phyloP scores from a whole-genome alignment of 2,888 invertebrate genomes.

The Lasioglossum marginatum region DNA sequence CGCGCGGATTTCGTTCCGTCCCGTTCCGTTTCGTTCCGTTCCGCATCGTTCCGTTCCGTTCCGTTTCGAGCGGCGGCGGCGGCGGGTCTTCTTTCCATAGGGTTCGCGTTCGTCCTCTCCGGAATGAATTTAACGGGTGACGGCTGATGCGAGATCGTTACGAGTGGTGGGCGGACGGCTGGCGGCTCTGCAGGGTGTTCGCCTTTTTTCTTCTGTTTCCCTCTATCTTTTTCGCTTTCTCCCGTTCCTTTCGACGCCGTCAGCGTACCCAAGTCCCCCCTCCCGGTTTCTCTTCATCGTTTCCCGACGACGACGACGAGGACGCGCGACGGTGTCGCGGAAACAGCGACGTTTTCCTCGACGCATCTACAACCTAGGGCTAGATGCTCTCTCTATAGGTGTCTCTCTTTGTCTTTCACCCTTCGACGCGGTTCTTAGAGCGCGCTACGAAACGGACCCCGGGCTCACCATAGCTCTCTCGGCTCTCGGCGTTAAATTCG shows the following conservation, averaged over 20 bases:
- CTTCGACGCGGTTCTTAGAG: constrained; percentile 18
- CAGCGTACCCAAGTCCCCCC: constrained; percentile 30
- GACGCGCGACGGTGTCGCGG: constrained; percentile 22
- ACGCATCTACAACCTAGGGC: constrained; percentile 23
- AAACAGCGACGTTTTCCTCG: constrained; percentile 50
- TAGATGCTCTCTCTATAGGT: neutral
- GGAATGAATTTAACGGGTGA: constrained; percentile 79
- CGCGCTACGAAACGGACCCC: constrained; percentile 14
- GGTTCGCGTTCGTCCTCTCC: constrained; percentile 76
- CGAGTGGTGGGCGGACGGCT: constrained; percentile 72
- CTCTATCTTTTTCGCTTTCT: constrained; percentile 37
- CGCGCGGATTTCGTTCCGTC: constrained; percentile 62
- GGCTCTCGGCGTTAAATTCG: constrained; percentile 73
- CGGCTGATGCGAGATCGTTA: constrained; percentile 79
- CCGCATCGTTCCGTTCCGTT: constrained; percentile 1
- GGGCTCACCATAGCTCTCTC: constrained; percentile 17
- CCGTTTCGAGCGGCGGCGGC: constrained; percentile 30
- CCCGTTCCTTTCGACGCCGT: constrained; percentile 47
- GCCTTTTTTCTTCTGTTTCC: constrained; percentile 56
- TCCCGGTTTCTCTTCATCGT: neutral
- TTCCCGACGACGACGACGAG: neutral
- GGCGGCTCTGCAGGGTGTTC: constrained; percentile 61
- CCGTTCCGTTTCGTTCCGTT: constrained; percentile 39
- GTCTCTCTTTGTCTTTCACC: neutral
- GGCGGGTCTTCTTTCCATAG: constrained; percentile 76